These are phyloP conservation scores for Brienomyrus brachyistius DNA, from an alignment of 2,113 vertebrate genomes.

Conservation along the genomic window DNA sequence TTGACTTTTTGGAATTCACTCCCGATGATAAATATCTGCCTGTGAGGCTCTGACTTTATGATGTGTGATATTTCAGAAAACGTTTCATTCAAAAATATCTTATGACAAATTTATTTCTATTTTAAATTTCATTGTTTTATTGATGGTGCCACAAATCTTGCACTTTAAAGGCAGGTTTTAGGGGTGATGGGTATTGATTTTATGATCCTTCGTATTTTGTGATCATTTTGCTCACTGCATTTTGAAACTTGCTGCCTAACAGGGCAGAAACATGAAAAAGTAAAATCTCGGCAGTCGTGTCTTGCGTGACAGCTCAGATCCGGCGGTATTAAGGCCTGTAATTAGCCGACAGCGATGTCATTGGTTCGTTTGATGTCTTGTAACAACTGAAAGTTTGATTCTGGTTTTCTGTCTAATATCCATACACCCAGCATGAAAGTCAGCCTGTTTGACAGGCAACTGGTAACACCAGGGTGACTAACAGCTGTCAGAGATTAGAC, in stretches of 20 bases:
- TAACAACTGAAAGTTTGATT: background rate
- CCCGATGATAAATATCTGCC: background rate
- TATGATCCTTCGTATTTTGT: background rate
- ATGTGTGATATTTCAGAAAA: background rate
- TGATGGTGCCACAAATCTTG: background rate
- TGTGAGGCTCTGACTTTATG: background rate
- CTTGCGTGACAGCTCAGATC: background rate
- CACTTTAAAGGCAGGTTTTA: background rate
- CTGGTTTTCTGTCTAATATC: background rate
- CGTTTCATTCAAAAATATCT: background rate
- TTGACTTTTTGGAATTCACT: background rate
- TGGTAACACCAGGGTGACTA: background rate
- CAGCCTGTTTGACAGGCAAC: background rate
- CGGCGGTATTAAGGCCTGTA: background rate
- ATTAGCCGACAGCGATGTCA: background rate
- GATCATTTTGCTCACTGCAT: background rate
- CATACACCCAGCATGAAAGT: background rate
- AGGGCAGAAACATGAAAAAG: background rate
- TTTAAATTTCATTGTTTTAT: background rate
- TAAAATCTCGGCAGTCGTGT: background rate
- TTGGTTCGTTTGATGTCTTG: background rate
- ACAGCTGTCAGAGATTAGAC: slow-evolving; percentile 11
- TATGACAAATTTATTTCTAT: background rate
- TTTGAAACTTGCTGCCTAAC: background rate
- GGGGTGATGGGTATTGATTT: background rate